Evolutionary conservation across 1,140 invertebrate species (phyloP), one percentile per base, ranked within the genome.

Genomic region (Bactericera cockerelli): DNA sequence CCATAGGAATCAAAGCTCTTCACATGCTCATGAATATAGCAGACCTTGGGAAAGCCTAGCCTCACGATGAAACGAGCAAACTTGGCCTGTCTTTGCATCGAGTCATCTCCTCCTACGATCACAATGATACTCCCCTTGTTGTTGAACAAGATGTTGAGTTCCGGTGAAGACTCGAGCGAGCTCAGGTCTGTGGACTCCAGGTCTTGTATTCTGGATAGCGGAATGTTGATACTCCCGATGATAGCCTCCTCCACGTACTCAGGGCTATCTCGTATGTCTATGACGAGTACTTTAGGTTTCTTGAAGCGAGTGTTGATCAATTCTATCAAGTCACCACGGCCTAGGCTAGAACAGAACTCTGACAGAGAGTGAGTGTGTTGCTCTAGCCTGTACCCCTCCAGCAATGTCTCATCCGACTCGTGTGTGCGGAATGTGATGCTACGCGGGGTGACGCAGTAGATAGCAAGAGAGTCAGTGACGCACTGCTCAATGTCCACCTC

Each of bases 401-500:
- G 57, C 58, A 61, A 42, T 61, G 49, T 33, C 56, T 42, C 61
- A 57, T 62, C 53, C 56, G 69, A 72, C 62, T 86, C 84, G 74
- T 90, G 83, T 68, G 86, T 80, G 57, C 93, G 76, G 68, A 82
- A 87, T 8, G 89, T 87, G 25, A 93, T 86, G 72, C 90, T 94
- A 61, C 82, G 81, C 1, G 93, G 93, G 1, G 93, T 95, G 56
- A 71, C 80, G 64, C 84, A 79, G 68, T 89, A 94, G 74, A 94
- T 89, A 61, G 81, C 78, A 64, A 87, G 85, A 0, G 93, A 93
- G 71, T 92, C 86, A 71, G 81, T 81, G 1, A 97, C 89, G 75
- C 91, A 94, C 61, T 81, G 79, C 67, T 96, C 91, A 65, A 98
- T 97, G 65, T 95, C 89, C 59, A 97, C 90, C 72, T 97, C 93